These are phyloP conservation scores for Megamerina dolium DNA, from an alignment of 2,888 invertebrate genomes.

Conservation along the genomic window DNA sequence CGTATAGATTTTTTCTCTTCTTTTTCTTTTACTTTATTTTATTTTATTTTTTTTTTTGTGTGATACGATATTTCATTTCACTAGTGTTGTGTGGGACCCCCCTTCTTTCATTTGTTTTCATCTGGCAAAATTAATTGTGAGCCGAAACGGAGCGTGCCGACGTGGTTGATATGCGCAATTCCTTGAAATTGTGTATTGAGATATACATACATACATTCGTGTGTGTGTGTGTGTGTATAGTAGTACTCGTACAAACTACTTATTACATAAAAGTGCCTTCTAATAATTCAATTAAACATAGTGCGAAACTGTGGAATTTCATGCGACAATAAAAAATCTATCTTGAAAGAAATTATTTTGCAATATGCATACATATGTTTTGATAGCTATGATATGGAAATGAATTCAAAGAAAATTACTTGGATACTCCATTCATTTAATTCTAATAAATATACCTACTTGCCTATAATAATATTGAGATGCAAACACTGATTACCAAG, in stretches of 20 bases:
- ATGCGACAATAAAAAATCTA: too few relatives aligned
- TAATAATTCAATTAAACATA: not conserved
- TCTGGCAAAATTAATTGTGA: conserved; percentile 43
- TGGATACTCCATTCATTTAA: too few relatives aligned
- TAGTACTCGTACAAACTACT: not conserved
- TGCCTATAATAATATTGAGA: too few relatives aligned
- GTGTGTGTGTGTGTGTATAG: not conserved
- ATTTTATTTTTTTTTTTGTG: not conserved
- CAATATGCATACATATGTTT: too few relatives aligned
- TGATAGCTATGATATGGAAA: too few relatives aligned
- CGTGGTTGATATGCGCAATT: conserved; percentile 48
- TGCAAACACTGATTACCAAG: too few relatives aligned
- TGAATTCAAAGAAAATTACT: too few relatives aligned
- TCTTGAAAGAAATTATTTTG: too few relatives aligned
- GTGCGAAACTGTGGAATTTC: not conserved
- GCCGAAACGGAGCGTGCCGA: conserved; percentile 48
- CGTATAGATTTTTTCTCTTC: conserved; percentile 3
- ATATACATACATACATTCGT: not conserved
- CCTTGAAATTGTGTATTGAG: conserved; percentile 47
- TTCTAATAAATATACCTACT: too few relatives aligned
- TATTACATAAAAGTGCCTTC: too few relatives aligned
- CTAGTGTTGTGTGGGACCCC: conserved; percentile 5
- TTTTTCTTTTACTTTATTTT: conserved; percentile 2
- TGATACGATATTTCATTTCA: conserved; percentile 24
- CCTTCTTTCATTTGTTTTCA: conserved; percentile 8